A percentile compares a stretch with the other conserved stretches of the same genome.
Evolutionary conservation across 1,140 invertebrate genomes (phyloP).

Genomic region (Cydia strobilella): DNA sequence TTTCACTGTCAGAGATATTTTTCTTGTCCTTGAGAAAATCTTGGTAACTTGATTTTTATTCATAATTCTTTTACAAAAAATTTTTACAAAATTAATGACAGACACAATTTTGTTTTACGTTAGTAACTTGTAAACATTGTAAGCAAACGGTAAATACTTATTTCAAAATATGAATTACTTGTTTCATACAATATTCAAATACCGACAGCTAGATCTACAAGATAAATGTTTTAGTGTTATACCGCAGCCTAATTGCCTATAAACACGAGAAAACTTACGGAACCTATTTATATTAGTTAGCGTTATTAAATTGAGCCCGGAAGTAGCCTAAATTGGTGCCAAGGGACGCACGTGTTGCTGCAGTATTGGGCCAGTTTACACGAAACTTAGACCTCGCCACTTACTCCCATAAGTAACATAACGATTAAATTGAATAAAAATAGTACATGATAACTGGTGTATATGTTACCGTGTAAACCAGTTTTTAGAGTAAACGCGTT

Average conservation of each 20-base stretch:
- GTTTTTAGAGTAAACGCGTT: no score
- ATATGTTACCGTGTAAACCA: no score
- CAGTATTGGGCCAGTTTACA: not conserved
- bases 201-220: not conserved
- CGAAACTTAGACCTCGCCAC: not conserved
- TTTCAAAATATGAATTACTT: no score
- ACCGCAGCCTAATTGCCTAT: constrained; percentile 7
- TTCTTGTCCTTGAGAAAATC: no score
- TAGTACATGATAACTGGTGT: not conserved
- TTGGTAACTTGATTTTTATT: no score
- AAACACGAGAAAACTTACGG: constrained; percentile 10
- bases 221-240: not conserved
- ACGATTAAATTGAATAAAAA: not conserved
- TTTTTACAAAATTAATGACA: no score
- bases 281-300: constrained; percentile 26
- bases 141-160: no score
- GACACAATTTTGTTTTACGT: no score
- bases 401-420: not conserved
- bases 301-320: constrained; percentile 27
- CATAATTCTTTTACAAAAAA: no score
- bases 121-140: no score
- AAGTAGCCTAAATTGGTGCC: constrained; percentile 23
- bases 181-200: no score
- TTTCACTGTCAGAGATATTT: no score
- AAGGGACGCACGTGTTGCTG: constrained; percentile 6